Base-by-base conservation (phyloP, 1,140 invertebrate genomes). In the Sycophaga agraensis region DNA sequence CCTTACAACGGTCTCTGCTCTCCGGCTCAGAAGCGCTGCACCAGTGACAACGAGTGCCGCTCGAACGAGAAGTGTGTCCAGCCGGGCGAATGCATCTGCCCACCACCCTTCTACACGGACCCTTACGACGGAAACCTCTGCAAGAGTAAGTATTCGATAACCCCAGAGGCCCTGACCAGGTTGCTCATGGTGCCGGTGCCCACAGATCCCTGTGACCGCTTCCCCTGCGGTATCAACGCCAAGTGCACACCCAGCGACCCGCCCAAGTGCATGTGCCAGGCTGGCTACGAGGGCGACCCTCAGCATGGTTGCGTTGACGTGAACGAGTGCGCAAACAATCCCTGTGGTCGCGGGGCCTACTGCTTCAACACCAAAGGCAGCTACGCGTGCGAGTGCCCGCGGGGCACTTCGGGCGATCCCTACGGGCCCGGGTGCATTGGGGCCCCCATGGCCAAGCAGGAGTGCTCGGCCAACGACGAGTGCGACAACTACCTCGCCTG, bases 171-270 rank as follows among this genome's bases (percentile, higher is more conserved):
- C n/a, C n/a, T n/a, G n/a, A n/a, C n/a, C n/a, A n/a, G n/a, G n/a
- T n/a, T n/a, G n/a, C n/a, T n/a, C n/a, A n/a, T n/a, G n/a, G n/a
- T n/a, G n/a, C n/a, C n/a, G 63, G 42, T 59, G 4, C 0, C 7
- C 4, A 17, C 5, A 84, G 82, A 83, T 75, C 92, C 91, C 5
- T 93, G 91, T 72, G 90, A 93, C 73, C 83, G 91, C 51, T 94
- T 91, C 74, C 87, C 89, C 2, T 97, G 95, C 72, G 93, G 94
- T 16, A 88, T 93, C n/a, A 96, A 96, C 76, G 89, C 93, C 1
- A 91, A 92, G 79, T 97, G 94, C 73, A 92, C 90, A 4, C 91
- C 93, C 5, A 91, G 87, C 56, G 92, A 95, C 82, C 92, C 92
- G 17, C 93, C 93, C 7, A 87, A 86, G 69, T 96, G 94, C 74